A percentile compares a stretch with the other conserved stretches of the same genome.
These are phyloP conservation scores for Sinopyrophorus schimmeli DNA, from an alignment of 2,888 invertebrate species.

Conservation along the genomic window DNA sequence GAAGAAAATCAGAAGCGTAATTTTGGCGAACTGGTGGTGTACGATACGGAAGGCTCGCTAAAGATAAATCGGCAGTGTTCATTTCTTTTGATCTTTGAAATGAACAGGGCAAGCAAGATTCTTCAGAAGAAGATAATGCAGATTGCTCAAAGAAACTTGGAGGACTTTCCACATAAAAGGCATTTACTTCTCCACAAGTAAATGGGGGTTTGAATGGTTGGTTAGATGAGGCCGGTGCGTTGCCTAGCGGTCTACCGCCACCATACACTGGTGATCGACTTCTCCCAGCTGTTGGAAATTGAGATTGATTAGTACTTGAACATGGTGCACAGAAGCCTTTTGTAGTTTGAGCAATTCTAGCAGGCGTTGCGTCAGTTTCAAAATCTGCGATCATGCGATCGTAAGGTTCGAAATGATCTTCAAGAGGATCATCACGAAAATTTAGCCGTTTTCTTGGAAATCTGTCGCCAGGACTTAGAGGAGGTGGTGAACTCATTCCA, in stretches of 20 bases:
- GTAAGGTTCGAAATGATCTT: slow-evolving; percentile 11
- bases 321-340: neutral
- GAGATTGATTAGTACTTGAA: neutral
- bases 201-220: neutral
- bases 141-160: slow-evolving; percentile 10
- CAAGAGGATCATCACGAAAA: too few species aligned
- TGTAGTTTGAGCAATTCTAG: slow-evolving; percentile 1
- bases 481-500: neutral
- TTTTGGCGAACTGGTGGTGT: neutral
- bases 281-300: neutral
- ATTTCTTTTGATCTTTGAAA: neutral
- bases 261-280: neutral
- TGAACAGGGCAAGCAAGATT: neutral
- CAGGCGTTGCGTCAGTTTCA: slow-evolving; percentile 3
- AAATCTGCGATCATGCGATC: slow-evolving; percentile 14
- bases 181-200: neutral
- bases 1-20: too few species aligned
- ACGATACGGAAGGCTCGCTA: neutral
- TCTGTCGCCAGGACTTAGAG: neutral
- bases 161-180: slow-evolving; percentile 7
- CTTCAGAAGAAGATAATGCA: neutral
- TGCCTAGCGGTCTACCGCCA: neutral
- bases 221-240: neutral
- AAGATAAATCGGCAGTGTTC: neutral
- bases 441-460: neutral